Base-by-base conservation (phyloP, 1,140 invertebrate genomes). In the Drosophila arizonae region DNA sequence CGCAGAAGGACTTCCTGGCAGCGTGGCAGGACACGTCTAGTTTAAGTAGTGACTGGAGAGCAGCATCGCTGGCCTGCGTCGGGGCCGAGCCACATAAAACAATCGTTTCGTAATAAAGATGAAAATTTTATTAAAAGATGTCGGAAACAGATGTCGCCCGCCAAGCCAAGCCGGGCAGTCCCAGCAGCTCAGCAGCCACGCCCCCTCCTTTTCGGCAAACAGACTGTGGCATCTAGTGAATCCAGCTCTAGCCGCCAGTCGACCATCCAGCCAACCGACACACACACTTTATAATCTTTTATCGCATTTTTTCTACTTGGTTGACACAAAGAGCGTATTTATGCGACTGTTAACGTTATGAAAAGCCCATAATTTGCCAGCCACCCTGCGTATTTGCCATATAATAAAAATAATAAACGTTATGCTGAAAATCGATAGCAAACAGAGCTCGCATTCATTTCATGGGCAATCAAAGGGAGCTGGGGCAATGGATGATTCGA, bases 91-190 rank as follows among this genome's bases (percentile, higher is more conserved):
- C 75, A 75, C 72, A 90, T 91, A 91, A 91, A 91, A 91, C 90
- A 91, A 91, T 90, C 87, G 81, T 90, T 85, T 85, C 74, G 88
- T 91, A 91, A 91, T 91, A 91, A 91, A 91, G 90, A 91, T 91
- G 90, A 91, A 91, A 91, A 91, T 91, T 91, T 91, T 91, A 91
- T 91, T 91, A 91, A 91, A 91, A 91, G 90, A 91, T 91, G 90
- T 91, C 90, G 80, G 79, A 87, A 91, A 89, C 90, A 91, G 90
- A 91, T 91, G 90, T 87, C 87, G 84, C 81, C 46, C 54, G 21
- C 21, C 21, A 24, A 24, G 21, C 21, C 21, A 3, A 3, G 21
- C 21, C 21, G 2, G 3, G 21, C 21, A 24, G 21, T 24, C 21
- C 21, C 21, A 24, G 21, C 21, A 24, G 21, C 21, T 2, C 63